Percentiles rank a stretch among this genome's conserved stretches.
Evolutionary conservation across 2,888 invertebrate species (phyloP).

Genomic region (Synanthedon vespiformis): DNA sequence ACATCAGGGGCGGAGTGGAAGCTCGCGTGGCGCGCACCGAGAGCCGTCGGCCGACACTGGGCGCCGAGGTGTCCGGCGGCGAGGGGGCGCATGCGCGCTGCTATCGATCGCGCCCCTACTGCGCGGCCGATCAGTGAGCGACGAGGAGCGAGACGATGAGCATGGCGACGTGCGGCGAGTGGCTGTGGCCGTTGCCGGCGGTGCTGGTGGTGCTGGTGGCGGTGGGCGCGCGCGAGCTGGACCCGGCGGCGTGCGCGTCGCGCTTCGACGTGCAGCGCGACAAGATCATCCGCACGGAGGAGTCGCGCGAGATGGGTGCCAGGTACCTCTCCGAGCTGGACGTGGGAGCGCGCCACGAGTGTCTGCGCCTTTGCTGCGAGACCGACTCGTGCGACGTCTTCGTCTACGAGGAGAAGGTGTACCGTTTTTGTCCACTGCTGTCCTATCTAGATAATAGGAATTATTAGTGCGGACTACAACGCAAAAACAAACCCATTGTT

Average conservation of each 20-base stretch:
- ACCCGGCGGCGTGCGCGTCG: constrained; percentile 76
- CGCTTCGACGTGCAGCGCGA: constrained; percentile 88
- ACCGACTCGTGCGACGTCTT: constrained; percentile 90
- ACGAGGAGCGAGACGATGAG: not conserved
- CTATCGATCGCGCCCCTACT: constrained; percentile 23
- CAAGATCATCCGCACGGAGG: constrained; percentile 91
- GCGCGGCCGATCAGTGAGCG: not conserved
- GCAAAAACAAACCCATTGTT: not conserved
- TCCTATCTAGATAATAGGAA: not conserved
- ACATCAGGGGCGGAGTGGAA: constrained; percentile 29
- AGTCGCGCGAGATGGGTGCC: constrained; percentile 89
- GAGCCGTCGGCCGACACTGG: constrained; percentile 1
- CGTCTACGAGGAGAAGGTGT: constrained; percentile 92
- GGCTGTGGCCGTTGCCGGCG: constrained; percentile 18
- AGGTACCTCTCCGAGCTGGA: constrained; percentile 89
- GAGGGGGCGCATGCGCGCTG: constrained; percentile 24
- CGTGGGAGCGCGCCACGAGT: constrained; percentile 83
- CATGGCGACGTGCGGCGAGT: constrained; percentile 14
- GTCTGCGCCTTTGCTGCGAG: constrained; percentile 88
- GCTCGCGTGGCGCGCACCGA: too few species aligned
- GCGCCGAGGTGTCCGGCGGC: constrained; percentile 3
- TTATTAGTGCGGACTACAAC: not conserved
- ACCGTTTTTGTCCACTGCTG: not conserved
- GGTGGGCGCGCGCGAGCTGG: constrained; percentile 61
- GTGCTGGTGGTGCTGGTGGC: constrained; percentile 25